These are phyloP conservation scores for Abscondita cerata DNA, from an alignment of 2,888 invertebrate species.

Conservation along the genomic window DNA sequence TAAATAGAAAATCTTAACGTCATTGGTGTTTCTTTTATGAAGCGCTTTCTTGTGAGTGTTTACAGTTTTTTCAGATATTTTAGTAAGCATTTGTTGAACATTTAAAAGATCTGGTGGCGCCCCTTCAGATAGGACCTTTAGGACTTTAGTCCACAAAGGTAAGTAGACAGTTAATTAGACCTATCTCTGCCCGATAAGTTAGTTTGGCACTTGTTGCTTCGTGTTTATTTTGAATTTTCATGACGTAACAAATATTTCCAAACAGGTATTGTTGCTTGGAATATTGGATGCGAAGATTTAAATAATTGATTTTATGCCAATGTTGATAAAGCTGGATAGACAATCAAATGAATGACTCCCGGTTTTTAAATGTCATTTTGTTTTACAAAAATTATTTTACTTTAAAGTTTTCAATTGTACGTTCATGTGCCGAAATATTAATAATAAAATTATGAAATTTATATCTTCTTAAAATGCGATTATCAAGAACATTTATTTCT, in stretches of 20 bases:
- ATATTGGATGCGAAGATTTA: constrained; percentile 60
- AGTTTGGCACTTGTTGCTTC: too few relatives aligned
- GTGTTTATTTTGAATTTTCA: too few relatives aligned
- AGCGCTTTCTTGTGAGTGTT: too few relatives aligned
- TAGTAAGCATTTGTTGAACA: too few relatives aligned
- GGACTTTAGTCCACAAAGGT: too few relatives aligned
- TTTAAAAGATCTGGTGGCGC: constrained; percentile 85
- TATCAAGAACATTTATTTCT: not conserved
- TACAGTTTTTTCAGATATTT: too few relatives aligned
- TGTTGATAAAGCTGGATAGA: constrained; percentile 59
- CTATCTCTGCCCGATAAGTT: constrained; percentile 67
- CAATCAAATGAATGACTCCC: constrained; percentile 51
- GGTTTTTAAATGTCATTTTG: constrained; percentile 56
- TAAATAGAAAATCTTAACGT: too few relatives aligned
- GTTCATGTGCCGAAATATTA: not conserved
- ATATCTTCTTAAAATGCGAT: not conserved
- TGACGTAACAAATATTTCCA: constrained; percentile 62
- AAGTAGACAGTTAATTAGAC: constrained; percentile 81
- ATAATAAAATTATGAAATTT: constrained; percentile 3
- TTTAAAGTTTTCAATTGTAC: not conserved
- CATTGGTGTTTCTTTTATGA: too few relatives aligned
- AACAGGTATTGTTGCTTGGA: constrained; percentile 64
- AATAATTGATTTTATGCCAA: constrained; percentile 63
- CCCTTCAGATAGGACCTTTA: constrained; percentile 75
- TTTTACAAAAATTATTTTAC: not conserved